Base-by-base conservation (phyloP, 2,888 invertebrate genomes). In the Rhaphigaster nebulosa region DNA sequence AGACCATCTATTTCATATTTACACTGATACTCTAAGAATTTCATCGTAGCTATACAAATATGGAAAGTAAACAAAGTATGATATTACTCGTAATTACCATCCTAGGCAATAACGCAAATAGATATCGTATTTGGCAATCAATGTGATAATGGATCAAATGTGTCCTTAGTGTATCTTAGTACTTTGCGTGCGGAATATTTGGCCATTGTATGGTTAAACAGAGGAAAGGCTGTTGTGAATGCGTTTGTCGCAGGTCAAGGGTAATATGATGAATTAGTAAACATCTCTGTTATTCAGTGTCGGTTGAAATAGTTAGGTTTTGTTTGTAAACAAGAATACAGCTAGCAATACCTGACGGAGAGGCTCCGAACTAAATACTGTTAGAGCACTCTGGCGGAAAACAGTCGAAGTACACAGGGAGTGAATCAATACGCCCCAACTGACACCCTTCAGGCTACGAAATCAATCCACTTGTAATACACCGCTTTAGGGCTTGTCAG, bases 401-500 rank as follows among this genome's bases (percentile, higher is more conserved):
- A 76, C 8, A 38, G 70, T 15, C 1, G 70, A 38, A 38, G 4
- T 20, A 38, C 20, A 23, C 1, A 38, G 10, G 8, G 38, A 13
- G 8, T 8, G 70, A 76, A 76, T 76, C 70, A 76, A 76, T 76
- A 76, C 70, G 29, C 34, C 38, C 70, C 70, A 76, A 38, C 70
- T 76, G 34, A 76, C 70, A 76, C 70, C 70, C 38, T 76, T 76
- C 70, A 76, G 8, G 20, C 70, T 76, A 6, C 70, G 20, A 38
- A 76, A 76, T 76, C 70, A 76, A 76, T 76, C 70, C 70, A 76
- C 70, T 76, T 76, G 70, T 76, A 76, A 38, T 76, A 76, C 70
- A 76, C 70, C 70, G 38, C 38, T 76, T 76, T 76, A 34, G 70
- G 20, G 20, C 34, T 76, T 76, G 23, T 76, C 38, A 76, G 70